These are phyloP conservation scores for Holothuria glaberrima DNA, from an alignment of 35 echinoderm and acorn worm species.

Conservation along the genomic window DNA sequence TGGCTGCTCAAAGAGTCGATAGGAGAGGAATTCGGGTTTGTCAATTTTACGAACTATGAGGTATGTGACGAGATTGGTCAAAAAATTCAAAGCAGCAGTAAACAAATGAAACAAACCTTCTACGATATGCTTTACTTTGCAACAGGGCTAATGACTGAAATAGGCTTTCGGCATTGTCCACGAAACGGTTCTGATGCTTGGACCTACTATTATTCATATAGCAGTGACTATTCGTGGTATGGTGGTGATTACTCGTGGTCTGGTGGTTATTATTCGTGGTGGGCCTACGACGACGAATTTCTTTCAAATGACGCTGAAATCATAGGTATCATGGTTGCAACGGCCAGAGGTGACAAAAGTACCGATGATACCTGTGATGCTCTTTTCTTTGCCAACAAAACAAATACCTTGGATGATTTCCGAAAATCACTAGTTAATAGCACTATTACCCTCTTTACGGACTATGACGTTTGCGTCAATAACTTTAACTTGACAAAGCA, in stretches of 20 bases:
- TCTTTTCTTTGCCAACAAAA: constrained; percentile 22
- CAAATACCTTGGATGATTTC: neutral
- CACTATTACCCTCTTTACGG: neutral
- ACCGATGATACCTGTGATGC: neutral
- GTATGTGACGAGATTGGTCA: constrained; percentile 15
- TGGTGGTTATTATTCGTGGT: neutral
- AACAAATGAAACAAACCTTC: neutral
- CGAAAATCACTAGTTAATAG: neutral
- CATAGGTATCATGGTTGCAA: constrained; percentile 12
- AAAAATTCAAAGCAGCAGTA: neutral
- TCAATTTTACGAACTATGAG: neutral
- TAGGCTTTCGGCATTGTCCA: constrained; percentile 28
- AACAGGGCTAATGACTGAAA: neutral
- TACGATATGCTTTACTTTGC: constrained; percentile 21
- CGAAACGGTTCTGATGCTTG: neutral
- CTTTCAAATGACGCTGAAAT: neutral
- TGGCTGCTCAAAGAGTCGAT: neutral
- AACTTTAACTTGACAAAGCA: constrained; percentile 1
- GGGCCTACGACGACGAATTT: neutral
- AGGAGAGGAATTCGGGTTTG: neutral
- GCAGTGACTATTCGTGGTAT: neutral
- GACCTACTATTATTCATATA: neutral
- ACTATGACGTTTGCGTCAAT: constrained; percentile 1
- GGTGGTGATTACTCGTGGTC: neutral
- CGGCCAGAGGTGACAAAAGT: neutral